Evolutionary conservation across 2,113 vertebrate species (phyloP).

Genomic region (Dasyornis broadbenti): DNA sequence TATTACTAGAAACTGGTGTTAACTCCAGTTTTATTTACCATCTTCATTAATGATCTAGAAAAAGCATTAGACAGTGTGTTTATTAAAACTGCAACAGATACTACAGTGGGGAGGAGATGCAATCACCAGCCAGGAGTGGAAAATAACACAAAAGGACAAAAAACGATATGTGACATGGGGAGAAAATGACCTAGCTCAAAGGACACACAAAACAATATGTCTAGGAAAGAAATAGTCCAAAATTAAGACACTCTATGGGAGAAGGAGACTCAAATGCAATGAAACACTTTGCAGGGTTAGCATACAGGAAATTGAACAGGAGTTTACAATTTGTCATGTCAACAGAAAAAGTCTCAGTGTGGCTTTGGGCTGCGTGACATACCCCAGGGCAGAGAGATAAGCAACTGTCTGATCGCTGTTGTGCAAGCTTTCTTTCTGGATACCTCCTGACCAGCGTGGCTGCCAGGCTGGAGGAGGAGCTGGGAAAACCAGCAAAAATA

Average conservation of each 20-base stretch:
- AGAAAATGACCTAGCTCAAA: constrained; percentile 3
- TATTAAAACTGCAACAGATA: constrained; percentile 49
- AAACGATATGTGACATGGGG: neutral
- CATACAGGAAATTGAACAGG: neutral
- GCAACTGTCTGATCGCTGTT: neutral
- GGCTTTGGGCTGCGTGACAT: neutral
- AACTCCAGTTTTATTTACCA: constrained; percentile 49
- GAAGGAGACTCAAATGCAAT: constrained; percentile 15
- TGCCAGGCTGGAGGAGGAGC: neutral
- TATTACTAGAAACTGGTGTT: constrained; percentile 50
- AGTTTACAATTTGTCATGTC: neutral
- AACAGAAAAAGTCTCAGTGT: neutral
- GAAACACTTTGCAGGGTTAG: constrained; percentile 1
- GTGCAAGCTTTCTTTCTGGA: neutral
- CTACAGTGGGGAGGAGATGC: neutral
- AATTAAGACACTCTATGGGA: neutral
- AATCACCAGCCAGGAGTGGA: neutral
- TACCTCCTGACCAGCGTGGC: rapidly evolving
- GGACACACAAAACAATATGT: neutral
- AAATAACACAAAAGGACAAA: constrained; percentile 22
- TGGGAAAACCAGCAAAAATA: neutral
- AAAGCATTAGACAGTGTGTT: neutral
- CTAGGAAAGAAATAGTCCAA: neutral
- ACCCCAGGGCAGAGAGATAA: neutral
- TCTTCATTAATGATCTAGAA: constrained; percentile 56